Conservation (phyloP, 2,797 vertebrate genomes). For the Enoplosus armatus region DNA sequence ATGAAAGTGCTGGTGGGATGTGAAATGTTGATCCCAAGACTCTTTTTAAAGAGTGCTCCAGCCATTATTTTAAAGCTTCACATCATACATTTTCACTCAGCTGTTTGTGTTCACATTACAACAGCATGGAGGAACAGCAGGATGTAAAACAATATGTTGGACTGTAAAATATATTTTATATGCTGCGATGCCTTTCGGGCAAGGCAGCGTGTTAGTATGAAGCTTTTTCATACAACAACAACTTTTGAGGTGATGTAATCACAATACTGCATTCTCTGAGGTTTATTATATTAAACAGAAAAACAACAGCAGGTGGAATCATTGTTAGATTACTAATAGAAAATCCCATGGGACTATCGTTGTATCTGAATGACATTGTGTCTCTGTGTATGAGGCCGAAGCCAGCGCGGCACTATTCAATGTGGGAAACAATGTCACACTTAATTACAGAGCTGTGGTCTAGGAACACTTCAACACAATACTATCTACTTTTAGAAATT, state of each 20-base stretch:
- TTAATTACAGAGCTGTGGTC: constrained; percentile 18
- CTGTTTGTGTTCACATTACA: background rate
- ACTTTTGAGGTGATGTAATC: background rate
- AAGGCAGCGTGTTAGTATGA: constrained; percentile 2
- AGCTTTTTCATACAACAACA: constrained; percentile 8
- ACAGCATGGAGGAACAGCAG: background rate
- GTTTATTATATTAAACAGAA: background rate
- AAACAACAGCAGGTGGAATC: constrained; percentile 28
- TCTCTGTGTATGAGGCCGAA: constrained; percentile 18
- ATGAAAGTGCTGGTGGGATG: too few relatives aligned
- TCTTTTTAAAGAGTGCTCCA: background rate
- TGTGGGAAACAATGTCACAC: constrained; percentile 5
- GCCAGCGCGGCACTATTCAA: background rate
- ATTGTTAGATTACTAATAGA: constrained; percentile 11
- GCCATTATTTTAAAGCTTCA: too few relatives aligned
- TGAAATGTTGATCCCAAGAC: too few relatives aligned
- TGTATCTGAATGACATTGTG: constrained; percentile 12
- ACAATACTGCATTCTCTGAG: constrained; percentile 5
- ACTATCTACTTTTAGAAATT: constrained; percentile 17
- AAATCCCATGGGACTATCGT: background rate
- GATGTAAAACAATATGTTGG: constrained; percentile 21
- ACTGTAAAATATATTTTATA: constrained; percentile 23
- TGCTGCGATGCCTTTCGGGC: constrained; percentile 8
- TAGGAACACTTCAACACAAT: constrained; percentile 36
- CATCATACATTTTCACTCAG: background rate